Percentiles rank a stretch among this genome's conserved stretches.
These are phyloP conservation scores for Polyommatus iphigenia DNA, from an alignment of 2,888 invertebrate species.

Conservation along the genomic window DNA sequence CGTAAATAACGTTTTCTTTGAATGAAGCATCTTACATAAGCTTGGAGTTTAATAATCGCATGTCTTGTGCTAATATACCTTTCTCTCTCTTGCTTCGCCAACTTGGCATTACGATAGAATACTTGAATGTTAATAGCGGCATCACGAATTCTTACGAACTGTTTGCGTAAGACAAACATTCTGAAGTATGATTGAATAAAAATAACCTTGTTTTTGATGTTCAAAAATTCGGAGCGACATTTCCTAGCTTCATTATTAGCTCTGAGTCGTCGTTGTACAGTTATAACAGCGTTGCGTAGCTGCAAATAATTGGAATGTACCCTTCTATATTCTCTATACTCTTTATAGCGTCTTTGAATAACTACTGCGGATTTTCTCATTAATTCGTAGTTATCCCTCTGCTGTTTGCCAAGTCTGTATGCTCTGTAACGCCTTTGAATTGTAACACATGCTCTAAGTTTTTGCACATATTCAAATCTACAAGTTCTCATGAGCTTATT, in stretches of 20 bases:
- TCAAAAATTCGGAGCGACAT: slow-evolving; percentile 52
- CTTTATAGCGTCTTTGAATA: slow-evolving; percentile 68
- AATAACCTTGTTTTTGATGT: slow-evolving; percentile 51
- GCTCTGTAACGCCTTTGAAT: slow-evolving; percentile 69
- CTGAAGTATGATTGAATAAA: slow-evolving; percentile 63
- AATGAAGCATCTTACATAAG: slow-evolving; percentile 53
- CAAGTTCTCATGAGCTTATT: slow-evolving; percentile 55
- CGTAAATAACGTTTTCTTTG: slow-evolving; percentile 54
- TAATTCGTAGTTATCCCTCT: slow-evolving; percentile 51
- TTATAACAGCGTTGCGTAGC: slow-evolving; percentile 50
- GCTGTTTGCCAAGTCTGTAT: slow-evolving; percentile 48
- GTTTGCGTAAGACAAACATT: slow-evolving; percentile 53
- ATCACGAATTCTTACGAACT: slow-evolving; percentile 47
- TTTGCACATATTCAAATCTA: slow-evolving; percentile 54
- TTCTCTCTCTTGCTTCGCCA: slow-evolving; percentile 47
- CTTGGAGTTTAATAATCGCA: slow-evolving; percentile 49
- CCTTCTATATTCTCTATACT: slow-evolving; percentile 48
- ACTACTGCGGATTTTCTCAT: slow-evolving; percentile 53
- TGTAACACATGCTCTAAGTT: slow-evolving; percentile 55
- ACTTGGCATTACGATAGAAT: slow-evolving; percentile 53
- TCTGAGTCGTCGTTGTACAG: slow-evolving; percentile 63
- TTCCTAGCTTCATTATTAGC: slow-evolving; percentile 48
- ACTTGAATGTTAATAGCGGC: slow-evolving; percentile 53
- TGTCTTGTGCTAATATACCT: slow-evolving; percentile 43
- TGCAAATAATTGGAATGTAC: slow-evolving; percentile 51